phyloP scores from a whole-genome alignment of 2,113 vertebrate species.

The Ptilonorhynchus violaceus region DNA sequence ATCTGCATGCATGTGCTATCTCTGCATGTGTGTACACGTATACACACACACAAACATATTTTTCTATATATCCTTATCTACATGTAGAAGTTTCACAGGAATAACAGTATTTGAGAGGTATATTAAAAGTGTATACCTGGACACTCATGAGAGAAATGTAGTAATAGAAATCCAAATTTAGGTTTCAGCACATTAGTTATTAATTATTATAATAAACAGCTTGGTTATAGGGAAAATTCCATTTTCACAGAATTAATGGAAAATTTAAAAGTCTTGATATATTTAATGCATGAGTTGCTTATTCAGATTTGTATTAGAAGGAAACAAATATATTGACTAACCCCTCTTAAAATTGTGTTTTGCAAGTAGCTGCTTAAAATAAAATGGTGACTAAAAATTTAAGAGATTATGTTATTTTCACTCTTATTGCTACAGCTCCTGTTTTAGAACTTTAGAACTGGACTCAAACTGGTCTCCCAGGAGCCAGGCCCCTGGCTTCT shows the following conservation, averaged over 20 bases:
- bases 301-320: neutral
- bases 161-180: neutral
- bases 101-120: neutral
- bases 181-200: neutral
- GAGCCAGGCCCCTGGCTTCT: neutral
- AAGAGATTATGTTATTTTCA: neutral
- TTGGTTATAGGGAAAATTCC: neutral
- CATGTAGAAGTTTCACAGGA: neutral
- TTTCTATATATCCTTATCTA: neutral
- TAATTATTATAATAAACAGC: neutral
- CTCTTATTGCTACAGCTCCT: neutral
- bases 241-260: neutral
- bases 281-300: neutral
- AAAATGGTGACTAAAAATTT: neutral
- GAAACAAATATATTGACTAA: neutral
- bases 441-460: neutral
- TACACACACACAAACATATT: neutral
- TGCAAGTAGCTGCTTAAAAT: neutral
- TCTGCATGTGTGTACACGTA: fast-evolving
- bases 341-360: neutral
- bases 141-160: neutral
- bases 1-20: neutral
- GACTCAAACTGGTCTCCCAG: neutral
- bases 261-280: neutral
- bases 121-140: neutral